Evolutionary conservation across 2,888 invertebrate species (phyloP).

Genomic region (Amphipyra tragopoginis): DNA sequence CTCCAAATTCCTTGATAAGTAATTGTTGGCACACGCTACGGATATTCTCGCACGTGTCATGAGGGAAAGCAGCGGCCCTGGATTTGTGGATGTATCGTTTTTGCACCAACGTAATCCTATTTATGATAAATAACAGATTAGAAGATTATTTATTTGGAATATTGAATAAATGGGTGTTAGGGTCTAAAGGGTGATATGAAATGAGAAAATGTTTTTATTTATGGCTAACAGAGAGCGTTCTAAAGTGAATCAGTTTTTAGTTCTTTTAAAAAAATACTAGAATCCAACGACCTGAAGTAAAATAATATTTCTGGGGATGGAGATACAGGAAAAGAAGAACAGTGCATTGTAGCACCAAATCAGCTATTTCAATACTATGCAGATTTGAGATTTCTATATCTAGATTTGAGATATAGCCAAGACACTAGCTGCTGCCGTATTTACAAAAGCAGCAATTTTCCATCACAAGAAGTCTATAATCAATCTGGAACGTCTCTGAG

Average conservation of each 20-base stretch:
- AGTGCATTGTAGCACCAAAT: too few relatives aligned
- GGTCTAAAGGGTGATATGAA: slow-evolving; percentile 31
- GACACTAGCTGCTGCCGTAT: too few relatives aligned
- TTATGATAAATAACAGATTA: slow-evolving; percentile 59
- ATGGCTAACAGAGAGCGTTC: not conserved
- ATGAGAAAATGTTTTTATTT: slow-evolving; percentile 1
- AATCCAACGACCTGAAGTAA: too few relatives aligned
- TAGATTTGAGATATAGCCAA: too few relatives aligned
- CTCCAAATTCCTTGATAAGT: slow-evolving; percentile 69
- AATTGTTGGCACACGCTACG: slow-evolving; percentile 76
- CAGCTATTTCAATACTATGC: too few relatives aligned
- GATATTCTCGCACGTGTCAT: slow-evolving; percentile 71
- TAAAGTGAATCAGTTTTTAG: not conserved
- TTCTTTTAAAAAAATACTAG: not conserved
- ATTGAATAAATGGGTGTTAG: slow-evolving; percentile 35
- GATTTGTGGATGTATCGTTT: slow-evolving; percentile 35
- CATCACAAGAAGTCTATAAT: not conserved
- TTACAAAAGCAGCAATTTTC: not conserved
- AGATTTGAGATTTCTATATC: too few relatives aligned
- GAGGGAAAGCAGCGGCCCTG: slow-evolving; percentile 48
- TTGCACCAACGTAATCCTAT: slow-evolving; percentile 52
- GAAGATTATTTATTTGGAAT: slow-evolving; percentile 52
- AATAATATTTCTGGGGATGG: too few relatives aligned
- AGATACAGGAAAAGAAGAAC: too few relatives aligned
- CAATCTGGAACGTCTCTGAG: not conserved